These are phyloP conservation scores for Bombylius major DNA, from an alignment of 2,888 invertebrate genomes.

Conservation along the genomic window DNA sequence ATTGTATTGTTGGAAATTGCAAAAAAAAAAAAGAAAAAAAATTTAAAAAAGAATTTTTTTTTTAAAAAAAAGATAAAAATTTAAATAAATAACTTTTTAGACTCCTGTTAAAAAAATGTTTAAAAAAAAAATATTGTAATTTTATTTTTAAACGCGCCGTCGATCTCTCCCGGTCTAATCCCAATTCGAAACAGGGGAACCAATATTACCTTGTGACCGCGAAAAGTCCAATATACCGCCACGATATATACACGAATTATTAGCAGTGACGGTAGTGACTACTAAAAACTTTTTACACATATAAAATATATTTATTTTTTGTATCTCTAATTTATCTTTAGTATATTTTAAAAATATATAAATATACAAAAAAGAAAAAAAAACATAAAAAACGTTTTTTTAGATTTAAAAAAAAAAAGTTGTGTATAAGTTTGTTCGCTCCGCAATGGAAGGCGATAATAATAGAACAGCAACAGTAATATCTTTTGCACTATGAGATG, in stretches of 20 bases:
- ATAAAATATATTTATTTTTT: too few relatives aligned
- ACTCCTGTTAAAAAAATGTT: constrained; percentile 7
- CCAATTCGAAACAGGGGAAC: constrained; percentile 38
- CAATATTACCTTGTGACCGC: constrained; percentile 38
- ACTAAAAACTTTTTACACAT: too few relatives aligned
- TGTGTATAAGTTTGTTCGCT: not conserved
- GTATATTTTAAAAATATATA: too few relatives aligned
- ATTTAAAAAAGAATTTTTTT: not conserved
- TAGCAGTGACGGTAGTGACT: not conserved
- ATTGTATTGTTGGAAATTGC: not conserved
- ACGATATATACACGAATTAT: too few relatives aligned
- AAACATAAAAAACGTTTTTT: too few relatives aligned
- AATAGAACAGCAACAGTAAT: constrained; percentile 7
- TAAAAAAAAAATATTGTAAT: not conserved
- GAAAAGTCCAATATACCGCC: constrained; percentile 23
- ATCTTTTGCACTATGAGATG: not conserved
- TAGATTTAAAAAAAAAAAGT: too few relatives aligned
- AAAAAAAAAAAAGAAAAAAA: not conserved
- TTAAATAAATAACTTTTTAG: constrained; percentile 9
- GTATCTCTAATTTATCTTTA: too few relatives aligned
- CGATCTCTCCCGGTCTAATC: constrained; percentile 40
- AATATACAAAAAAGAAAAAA: too few relatives aligned
- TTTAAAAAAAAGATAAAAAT: not conserved
- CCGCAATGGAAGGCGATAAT: constrained; percentile 7
- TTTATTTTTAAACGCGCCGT: constrained; percentile 19